Evolutionary conservation across 35 echinoderm and acorn worm species (phyloP).

Genomic region (Amphiura filiformis): DNA sequence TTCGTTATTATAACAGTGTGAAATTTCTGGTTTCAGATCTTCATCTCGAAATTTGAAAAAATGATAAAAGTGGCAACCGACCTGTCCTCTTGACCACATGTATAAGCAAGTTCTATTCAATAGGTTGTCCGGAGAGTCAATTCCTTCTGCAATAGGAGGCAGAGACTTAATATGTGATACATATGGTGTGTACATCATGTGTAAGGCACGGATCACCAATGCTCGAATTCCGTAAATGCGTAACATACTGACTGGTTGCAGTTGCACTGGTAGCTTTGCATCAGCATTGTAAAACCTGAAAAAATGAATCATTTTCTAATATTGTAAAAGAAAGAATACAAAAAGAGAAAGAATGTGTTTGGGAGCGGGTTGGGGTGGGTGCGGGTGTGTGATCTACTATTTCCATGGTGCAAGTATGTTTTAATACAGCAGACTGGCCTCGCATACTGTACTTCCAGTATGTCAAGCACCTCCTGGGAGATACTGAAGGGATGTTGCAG

Average conservation of each 20-base stretch:
- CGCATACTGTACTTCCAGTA: too few relatives aligned
- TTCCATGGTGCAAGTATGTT: too few relatives aligned
- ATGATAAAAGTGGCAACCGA: conserved; percentile 24
- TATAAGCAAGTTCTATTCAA: conserved; percentile 27
- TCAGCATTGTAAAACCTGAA: not conserved
- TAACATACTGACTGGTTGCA: not conserved
- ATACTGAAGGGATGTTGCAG: too few relatives aligned
- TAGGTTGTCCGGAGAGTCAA: not conserved
- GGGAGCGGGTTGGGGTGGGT: too few relatives aligned
- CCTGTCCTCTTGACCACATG: conserved; percentile 24
- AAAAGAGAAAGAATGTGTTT: too few relatives aligned
- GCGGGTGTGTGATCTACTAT: too few relatives aligned
- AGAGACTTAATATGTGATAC: not conserved
- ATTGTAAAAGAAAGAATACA: too few relatives aligned
- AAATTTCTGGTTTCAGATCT: not conserved
- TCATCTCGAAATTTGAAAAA: conserved; percentile 18
- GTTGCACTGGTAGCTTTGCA: conserved; percentile 7
- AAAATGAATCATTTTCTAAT: not conserved
- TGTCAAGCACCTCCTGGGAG: too few relatives aligned
- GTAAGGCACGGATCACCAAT: conserved; percentile 20
- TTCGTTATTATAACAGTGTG: not conserved
- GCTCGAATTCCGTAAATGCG: conserved; percentile 18
- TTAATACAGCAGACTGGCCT: too few relatives aligned
- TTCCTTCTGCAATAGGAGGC: conserved; percentile 16
- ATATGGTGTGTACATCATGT: conserved; percentile 13